Evolutionary conservation across 2,888 invertebrate genomes (phyloP).

Genomic region (Pollenia angustigena): DNA sequence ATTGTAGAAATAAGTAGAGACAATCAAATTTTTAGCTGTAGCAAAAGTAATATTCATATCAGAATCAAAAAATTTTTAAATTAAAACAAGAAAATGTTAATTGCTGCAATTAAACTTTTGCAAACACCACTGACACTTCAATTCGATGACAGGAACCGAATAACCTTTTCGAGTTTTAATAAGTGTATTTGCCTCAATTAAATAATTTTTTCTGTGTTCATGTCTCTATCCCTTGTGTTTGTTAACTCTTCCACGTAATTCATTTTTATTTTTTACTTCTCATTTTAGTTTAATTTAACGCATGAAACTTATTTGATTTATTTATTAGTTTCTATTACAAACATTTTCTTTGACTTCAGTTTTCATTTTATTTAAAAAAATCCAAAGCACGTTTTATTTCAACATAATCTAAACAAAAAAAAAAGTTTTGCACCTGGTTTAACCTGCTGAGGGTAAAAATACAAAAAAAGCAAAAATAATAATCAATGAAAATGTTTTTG

Average conservation of each 20-base stretch:
- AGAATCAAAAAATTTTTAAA: too few relatives aligned
- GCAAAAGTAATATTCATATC: too few relatives aligned
- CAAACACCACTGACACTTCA: too few relatives aligned
- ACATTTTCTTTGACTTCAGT: constrained; percentile 1
- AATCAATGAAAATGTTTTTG: constrained; percentile 34
- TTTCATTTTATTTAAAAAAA: constrained; percentile 28
- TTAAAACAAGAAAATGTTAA: too few relatives aligned
- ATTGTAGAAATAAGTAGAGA: too few relatives aligned
- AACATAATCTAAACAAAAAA: constrained; percentile 27
- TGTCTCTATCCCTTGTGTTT: not conserved
- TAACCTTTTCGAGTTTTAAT: too few relatives aligned
- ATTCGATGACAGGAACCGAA: too few relatives aligned
- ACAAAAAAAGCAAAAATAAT: not conserved
- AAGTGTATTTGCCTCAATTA: not conserved
- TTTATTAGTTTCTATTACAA: not conserved
- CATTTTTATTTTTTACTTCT: not conserved
- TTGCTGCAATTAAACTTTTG: too few relatives aligned
- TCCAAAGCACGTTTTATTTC: constrained; percentile 58
- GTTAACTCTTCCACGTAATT: not conserved
- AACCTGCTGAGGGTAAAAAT: not conserved
- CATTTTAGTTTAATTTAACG: constrained; percentile 21
- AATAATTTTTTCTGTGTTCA: not conserved
- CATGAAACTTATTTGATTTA: constrained; percentile 28
- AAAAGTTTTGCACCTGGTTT: constrained; percentile 41
- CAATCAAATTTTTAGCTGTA: too few relatives aligned